Conservation (phyloP, 2,888 invertebrate species). For the Linyphia triangularis region DNA sequence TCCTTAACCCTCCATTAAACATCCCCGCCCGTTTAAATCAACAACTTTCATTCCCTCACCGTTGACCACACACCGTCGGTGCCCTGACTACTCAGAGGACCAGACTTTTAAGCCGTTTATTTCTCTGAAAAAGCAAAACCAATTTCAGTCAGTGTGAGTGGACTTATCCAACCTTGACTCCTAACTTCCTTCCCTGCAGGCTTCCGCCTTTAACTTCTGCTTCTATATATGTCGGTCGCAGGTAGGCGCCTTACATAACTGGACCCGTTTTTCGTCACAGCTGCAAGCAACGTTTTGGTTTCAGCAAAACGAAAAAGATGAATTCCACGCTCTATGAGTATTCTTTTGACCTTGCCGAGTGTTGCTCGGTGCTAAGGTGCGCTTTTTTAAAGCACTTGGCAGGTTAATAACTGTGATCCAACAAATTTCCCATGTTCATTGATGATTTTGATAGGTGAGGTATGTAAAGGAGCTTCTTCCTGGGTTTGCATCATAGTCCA, state of each 20-base stretch:
- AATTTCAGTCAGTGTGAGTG: constrained; percentile 20
- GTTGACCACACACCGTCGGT: not conserved
- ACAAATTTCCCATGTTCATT: not conserved
- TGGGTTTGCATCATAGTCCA: not conserved
- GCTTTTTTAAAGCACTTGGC: not conserved
- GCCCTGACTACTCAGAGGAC: too few species aligned
- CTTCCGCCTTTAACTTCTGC: constrained; percentile 49
- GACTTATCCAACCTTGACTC: constrained; percentile 51
- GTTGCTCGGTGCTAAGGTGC: too few species aligned
- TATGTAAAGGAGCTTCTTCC: not conserved
- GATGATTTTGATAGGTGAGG: too few species aligned
- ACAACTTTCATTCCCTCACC: too few species aligned
- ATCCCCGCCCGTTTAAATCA: too few species aligned
- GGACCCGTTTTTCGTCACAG: not conserved
- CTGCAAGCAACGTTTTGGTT: not conserved
- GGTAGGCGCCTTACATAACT: constrained; percentile 17
- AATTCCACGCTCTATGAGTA: constrained; percentile 30
- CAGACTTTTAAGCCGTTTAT: not conserved
- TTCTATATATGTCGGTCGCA: constrained; percentile 41
- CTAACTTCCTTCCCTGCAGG: constrained; percentile 49
- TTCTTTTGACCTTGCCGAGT: not conserved
- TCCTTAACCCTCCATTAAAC: too few species aligned
- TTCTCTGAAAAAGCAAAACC: not conserved
- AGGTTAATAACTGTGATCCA: not conserved
- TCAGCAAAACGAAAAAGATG: not conserved